Base-by-base conservation (phyloP, 1,140 invertebrate genomes). In the Drosophila sechellia region DNA sequence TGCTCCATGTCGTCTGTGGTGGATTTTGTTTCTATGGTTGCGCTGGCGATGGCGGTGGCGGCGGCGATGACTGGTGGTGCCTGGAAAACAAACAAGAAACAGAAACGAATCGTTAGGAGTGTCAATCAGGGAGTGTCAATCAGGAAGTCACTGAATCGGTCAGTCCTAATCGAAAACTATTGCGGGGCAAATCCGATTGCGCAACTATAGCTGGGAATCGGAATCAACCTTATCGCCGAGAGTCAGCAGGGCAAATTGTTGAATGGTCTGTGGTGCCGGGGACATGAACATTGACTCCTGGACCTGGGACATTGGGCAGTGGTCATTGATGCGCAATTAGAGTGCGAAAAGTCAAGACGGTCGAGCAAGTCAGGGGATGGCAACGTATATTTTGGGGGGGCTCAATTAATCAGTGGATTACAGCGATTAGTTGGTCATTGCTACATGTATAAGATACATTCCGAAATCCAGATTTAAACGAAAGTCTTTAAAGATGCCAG, bases 1-100 rank as follows among this genome's bases (percentile, higher is more conserved):
- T 90, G 90, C 60, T 92, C 90, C 90, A 92, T 92, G 40, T 15
- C n/a, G 42, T 27, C 25, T 48, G 15, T 22, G 42, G 22, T 42
- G 15, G 37, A 5, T 15, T 20, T 42, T 8, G 13, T 53, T 25
- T 11, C 10, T 27, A 12, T 31, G 27, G 57, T 52, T 2, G 31
- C 31, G 2, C 1, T 31, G 8, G 8, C 10, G 10, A 11, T 12
- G 31, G 3, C 17, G 17, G 27, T 25, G 31, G 31, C 17, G 17
- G 27, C 17, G 31, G 31, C 2, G 40, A 11, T 69, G 10, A 39
- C 37, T 40, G 52, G 3, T 46, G 20, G 22, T 46, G 45, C 20
- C 80, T 83, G 80, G 60, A 69, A 83, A 39, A 60, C 15, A 42
- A 20, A 31, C 5, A n/a, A n/a, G 27, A 54, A 60, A 43, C 46